These are phyloP conservation scores for Promerops cafer DNA, from an alignment of 2,113 vertebrate species.

Conservation along the genomic window DNA sequence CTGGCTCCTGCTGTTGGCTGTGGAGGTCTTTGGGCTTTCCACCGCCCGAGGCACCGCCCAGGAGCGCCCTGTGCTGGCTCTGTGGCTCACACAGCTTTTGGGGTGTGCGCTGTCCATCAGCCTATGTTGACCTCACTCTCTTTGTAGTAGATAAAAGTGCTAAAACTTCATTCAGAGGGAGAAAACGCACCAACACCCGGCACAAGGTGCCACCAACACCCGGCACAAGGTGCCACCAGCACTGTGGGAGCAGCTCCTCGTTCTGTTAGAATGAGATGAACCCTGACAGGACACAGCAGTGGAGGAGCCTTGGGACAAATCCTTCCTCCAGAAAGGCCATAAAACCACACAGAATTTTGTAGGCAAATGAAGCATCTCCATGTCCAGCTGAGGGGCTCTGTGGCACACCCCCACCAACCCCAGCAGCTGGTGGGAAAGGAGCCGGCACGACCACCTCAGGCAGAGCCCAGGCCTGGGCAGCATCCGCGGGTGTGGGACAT, in stretches of 20 bases:
- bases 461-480: background rate
- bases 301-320: background rate
- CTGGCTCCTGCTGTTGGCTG: background rate
- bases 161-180: background rate
- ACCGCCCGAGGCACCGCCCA: background rate
- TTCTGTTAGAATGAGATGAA: background rate
- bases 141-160: background rate
- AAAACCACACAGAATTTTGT: background rate
- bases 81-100: background rate
- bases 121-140: background rate
- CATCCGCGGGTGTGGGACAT: fast-evolving
- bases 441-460: fast-evolving
- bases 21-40: background rate
- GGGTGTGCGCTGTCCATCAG: background rate
- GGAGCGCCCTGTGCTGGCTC: background rate
- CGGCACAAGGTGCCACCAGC: background rate
- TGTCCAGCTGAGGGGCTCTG: background rate
- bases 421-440: background rate
- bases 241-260: background rate
- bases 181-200: fast-evolving
- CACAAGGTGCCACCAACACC: background rate
- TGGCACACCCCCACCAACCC: fast-evolving
- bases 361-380: fast-evolving
- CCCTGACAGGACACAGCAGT: background rate
- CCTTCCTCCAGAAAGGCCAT: background rate